phyloP scores from a whole-genome alignment of 2,888 invertebrate genomes.

The Nephrotoma flavescens region DNA sequence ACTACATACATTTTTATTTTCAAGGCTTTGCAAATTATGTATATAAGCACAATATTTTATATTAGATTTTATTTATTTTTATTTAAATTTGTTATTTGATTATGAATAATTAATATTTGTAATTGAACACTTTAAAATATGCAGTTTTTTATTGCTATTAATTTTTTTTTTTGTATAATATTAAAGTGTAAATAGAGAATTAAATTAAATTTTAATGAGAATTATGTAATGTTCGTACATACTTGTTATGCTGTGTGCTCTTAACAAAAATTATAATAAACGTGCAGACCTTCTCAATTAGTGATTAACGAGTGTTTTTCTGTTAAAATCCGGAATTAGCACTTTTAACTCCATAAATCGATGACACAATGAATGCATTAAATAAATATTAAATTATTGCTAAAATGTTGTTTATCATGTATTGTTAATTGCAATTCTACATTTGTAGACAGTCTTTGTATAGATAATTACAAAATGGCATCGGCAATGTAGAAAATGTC shows the following conservation, averaged over 20 bases:
- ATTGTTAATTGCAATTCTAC: too few relatives aligned
- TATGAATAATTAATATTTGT: not conserved
- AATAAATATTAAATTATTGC: too few relatives aligned
- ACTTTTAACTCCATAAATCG: too few relatives aligned
- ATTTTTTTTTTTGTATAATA: not conserved
- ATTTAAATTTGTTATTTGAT: not conserved
- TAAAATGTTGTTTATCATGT: too few relatives aligned
- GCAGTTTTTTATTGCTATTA: not conserved
- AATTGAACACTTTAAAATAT: not conserved
- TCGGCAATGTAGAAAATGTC: too few relatives aligned
- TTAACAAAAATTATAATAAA: not conserved
- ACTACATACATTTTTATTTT: not conserved
- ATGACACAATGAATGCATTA: too few relatives aligned
- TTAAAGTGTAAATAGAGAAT: not conserved
- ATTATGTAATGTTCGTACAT: not conserved
- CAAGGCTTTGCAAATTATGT: not conserved
- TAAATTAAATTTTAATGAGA: not conserved
- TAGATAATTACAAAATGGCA: too few relatives aligned
- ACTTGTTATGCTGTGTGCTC: not conserved
- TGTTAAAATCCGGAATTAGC: too few relatives aligned
- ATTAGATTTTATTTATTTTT: not conserved
- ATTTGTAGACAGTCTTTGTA: too few relatives aligned
- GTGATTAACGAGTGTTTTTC: too few relatives aligned
- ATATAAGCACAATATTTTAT: not conserved
- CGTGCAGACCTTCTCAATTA: not conserved